Evolutionary conservation across 64 coral and sea anemone genomes (phyloP).

Genomic region (Cladopsammia gracilis): DNA sequence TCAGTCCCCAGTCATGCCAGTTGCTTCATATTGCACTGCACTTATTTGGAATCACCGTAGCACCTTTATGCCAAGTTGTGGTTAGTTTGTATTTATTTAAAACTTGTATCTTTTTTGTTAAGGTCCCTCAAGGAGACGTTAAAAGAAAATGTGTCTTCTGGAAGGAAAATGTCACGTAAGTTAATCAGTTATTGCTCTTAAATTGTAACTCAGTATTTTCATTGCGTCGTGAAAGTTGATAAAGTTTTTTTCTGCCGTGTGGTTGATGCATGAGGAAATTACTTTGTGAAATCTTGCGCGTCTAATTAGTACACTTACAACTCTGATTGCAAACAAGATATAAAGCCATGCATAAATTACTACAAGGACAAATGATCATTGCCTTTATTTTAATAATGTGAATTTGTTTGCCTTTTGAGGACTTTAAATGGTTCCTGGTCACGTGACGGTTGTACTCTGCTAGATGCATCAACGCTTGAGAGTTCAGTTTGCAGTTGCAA

Average conservation of each 20-base stretch:
- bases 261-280: too few species aligned
- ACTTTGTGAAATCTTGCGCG: too few species aligned
- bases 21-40: too few species aligned
- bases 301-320: too few species aligned
- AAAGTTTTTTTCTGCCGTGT: background rate
- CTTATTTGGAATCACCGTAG: too few species aligned
- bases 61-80: too few species aligned
- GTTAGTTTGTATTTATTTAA: too few species aligned
- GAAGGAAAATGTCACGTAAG: background rate
- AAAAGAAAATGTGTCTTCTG: slow-evolving; percentile 18
- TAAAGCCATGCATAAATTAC: too few species aligned
- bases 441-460: slow-evolving; percentile 43
- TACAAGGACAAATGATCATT: background rate
- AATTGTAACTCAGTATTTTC: background rate
- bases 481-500: slow-evolving; percentile 75
- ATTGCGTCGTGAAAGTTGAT: background rate
- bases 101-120: too few species aligned
- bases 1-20: too few species aligned
- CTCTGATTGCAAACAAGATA: too few species aligned
- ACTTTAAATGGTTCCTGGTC: slow-evolving; percentile 68
- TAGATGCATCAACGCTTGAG: background rate
- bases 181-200: too few species aligned
- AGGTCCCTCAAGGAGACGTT: background rate
- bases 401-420: background rate
- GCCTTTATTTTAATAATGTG: background rate